Conservation (phyloP, 2,888 invertebrate genomes). For the Amphimallon solstitiale region DNA sequence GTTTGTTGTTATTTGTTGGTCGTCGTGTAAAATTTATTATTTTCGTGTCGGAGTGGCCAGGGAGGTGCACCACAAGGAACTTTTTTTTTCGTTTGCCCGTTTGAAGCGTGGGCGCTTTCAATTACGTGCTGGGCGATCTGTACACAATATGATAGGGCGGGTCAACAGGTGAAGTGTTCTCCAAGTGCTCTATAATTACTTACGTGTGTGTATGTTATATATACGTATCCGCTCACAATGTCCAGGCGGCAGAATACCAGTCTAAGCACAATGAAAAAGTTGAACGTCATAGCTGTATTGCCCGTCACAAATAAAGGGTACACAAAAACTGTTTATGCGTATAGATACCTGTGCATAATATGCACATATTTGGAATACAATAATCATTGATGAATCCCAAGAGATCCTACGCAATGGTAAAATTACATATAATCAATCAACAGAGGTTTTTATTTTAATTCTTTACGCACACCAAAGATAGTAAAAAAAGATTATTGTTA, state of each 20-base stretch:
- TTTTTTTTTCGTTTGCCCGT: conserved; percentile 9
- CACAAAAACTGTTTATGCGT: too few species aligned
- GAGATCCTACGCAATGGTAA: too few species aligned
- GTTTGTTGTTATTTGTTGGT: conserved; percentile 7
- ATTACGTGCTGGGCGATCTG: conserved; percentile 50
- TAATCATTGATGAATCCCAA: too few species aligned
- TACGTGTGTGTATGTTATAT: conserved; percentile 40
- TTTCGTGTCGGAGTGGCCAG: conserved; percentile 14
- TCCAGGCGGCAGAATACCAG: conserved; percentile 12
- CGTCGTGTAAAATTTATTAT: conserved; percentile 24
- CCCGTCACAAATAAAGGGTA: too few species aligned
- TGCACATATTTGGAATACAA: too few species aligned
- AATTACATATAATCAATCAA: too few species aligned
- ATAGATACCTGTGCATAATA: too few species aligned
- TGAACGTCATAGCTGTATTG: not conserved
- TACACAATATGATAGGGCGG: conserved; percentile 52
- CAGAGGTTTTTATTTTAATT: too few species aligned
- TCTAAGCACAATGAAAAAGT: conserved; percentile 30
- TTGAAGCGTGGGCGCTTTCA: conserved; percentile 52
- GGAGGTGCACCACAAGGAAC: conserved; percentile 8
- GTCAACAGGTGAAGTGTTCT: conserved; percentile 53
- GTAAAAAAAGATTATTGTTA: too few species aligned
- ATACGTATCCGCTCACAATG: conserved; percentile 22
- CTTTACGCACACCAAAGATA: too few species aligned
- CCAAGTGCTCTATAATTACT: conserved; percentile 51